These are phyloP conservation scores for Acanthisitta chloris DNA, from an alignment of 2,113 vertebrate genomes.

Conservation along the genomic window DNA sequence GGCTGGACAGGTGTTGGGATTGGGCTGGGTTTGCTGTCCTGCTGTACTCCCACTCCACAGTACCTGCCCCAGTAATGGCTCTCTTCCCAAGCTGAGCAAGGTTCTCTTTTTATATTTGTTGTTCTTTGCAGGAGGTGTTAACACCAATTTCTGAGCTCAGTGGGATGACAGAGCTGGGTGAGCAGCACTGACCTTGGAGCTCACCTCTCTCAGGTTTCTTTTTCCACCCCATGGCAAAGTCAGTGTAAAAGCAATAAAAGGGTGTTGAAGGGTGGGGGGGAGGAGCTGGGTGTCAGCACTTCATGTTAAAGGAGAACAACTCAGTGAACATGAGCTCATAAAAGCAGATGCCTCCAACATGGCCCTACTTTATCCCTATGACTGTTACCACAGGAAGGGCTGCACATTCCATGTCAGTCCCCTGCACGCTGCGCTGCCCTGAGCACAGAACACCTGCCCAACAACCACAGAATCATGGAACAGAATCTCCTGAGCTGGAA, in stretches of 20 bases:
- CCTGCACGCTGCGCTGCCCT: neutral
- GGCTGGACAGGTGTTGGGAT: neutral
- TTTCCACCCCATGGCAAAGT: neutral
- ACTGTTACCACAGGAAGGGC: neutral
- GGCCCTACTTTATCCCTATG: fast-evolving
- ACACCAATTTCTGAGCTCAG: constrained; percentile 30
- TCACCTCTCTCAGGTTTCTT: neutral
- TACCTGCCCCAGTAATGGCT: neutral
- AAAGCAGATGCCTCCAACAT: neutral
- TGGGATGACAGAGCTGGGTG: neutral
- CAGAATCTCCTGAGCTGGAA: neutral
- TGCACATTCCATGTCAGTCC: fast-evolving
- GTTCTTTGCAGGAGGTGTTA: neutral
- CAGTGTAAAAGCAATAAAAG: neutral
- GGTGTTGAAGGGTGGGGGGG: neutral
- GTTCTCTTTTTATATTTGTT: neutral
- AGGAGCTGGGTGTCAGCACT: neutral
- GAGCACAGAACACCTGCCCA: neutral
- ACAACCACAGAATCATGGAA: neutral
- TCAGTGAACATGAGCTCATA: neutral
- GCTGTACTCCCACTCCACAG: neutral
- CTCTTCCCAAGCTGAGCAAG: neutral
- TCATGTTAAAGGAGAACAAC: neutral
- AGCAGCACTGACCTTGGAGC: neutral
- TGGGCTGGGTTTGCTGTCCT: neutral